Conservation (phyloP, 2,797 vertebrate species). For the Myotis pilosus region DNA sequence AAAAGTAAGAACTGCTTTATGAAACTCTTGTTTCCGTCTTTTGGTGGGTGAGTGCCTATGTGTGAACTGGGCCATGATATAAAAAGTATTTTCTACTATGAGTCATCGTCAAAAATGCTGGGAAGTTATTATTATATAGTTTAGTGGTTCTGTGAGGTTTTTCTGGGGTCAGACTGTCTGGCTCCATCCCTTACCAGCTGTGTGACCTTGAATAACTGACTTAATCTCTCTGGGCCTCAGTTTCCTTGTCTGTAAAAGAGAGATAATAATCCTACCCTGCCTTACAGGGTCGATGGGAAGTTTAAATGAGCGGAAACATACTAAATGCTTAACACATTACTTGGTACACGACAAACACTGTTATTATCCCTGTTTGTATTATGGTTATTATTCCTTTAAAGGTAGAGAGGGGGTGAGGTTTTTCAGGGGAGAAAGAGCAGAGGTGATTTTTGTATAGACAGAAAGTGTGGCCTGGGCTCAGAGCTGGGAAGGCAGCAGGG, state of each 20-base stretch:
- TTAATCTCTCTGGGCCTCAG: conserved; percentile 48
- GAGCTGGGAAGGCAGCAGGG: neutral
- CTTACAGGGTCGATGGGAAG: neutral
- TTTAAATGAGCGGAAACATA: neutral
- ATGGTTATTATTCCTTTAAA: neutral
- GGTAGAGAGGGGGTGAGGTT: neutral
- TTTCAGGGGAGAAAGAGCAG: neutral
- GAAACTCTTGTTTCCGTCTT: conserved; percentile 23
- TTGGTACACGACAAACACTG: neutral
- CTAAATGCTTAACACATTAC: neutral
- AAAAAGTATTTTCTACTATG: conserved; percentile 59
- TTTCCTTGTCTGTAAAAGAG: conserved; percentile 49
- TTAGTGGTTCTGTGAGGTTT: conserved; percentile 59
- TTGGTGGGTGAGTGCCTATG: conserved; percentile 23
- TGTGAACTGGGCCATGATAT: conserved; percentile 40
- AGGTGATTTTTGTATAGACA: neutral
- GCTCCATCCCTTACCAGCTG: conserved; percentile 47
- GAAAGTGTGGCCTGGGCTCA: neutral
- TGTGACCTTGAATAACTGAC: conserved; percentile 49
- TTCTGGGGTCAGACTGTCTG: conserved; percentile 71
- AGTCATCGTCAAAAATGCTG: conserved; percentile 59
- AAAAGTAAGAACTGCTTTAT: neutral
- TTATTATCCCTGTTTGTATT: neutral
- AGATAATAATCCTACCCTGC: neutral
- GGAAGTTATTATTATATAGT: conserved; percentile 67